These are phyloP conservation scores for Sibirionetta formosa DNA, from an alignment of 2,797 vertebrate genomes.

Conservation along the genomic window DNA sequence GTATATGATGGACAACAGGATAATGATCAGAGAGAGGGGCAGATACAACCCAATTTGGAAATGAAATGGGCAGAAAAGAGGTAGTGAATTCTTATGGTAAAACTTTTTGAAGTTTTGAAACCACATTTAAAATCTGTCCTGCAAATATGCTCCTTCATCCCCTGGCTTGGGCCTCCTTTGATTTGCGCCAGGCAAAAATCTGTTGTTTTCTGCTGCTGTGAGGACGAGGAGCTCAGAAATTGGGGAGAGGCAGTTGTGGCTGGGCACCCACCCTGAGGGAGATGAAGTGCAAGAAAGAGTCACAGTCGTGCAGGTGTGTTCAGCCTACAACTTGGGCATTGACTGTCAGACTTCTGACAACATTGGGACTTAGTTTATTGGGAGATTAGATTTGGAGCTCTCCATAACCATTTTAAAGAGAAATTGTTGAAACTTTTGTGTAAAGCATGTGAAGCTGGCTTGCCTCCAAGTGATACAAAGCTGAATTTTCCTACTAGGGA, in stretches of 20 bases:
- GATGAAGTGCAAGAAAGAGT: neutral
- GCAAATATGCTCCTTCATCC: neutral
- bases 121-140: neutral
- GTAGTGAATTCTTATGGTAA: neutral
- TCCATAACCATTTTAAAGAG: neutral
- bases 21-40: neutral
- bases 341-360: neutral
- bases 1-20: neutral
- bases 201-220: neutral
- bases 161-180: neutral
- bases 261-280: neutral
- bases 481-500: neutral
- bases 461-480: neutral
- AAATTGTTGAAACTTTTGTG: neutral
- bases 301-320: accelerated
- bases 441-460: neutral
- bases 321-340: accelerated
- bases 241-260: accelerated
- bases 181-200: neutral
- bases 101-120: neutral
- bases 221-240: neutral
- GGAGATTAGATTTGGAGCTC: neutral
- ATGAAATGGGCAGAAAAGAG: neutral
- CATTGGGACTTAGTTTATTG: neutral
- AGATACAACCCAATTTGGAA: neutral